These are phyloP conservation scores for Tor tambroides DNA, from an alignment of 2,113 vertebrate species.

Conservation along the genomic window DNA sequence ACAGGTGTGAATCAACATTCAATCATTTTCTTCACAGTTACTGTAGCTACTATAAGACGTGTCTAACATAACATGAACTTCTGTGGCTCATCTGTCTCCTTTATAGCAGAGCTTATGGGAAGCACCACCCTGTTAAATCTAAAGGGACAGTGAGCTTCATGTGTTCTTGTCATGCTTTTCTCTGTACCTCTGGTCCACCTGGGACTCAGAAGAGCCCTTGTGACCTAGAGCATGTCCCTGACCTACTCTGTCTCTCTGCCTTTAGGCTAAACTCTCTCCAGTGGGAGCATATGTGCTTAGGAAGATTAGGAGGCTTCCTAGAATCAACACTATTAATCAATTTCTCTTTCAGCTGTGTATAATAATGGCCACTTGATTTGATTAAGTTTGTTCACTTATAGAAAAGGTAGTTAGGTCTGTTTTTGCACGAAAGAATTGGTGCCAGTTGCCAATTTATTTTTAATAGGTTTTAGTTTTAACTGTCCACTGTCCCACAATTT, in stretches of 20 bases:
- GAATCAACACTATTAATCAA: constrained; percentile 56
- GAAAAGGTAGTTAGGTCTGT: neutral
- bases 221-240: constrained; percentile 11
- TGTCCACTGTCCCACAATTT: neutral
- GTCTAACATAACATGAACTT: neutral
- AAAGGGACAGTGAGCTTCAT: neutral
- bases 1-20: neutral
- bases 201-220: neutral
- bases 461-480: neutral
- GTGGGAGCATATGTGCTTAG: constrained; percentile 26
- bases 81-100: constrained; percentile 9
- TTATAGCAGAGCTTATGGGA: constrained; percentile 24
- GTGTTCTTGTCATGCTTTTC: neutral
- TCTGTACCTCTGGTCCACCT: neutral
- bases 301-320: constrained; percentile 49
- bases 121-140: constrained; percentile 25
- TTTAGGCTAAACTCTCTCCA: constrained; percentile 42
- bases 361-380: constrained; percentile 4
- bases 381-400: neutral
- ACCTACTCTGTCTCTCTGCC: constrained; percentile 52
- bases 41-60: neutral
- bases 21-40: neutral
- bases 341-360: constrained; percentile 32
- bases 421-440: neutral
- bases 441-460: no score